These are phyloP conservation scores for Polymixis flavicincta DNA, from an alignment of 2,888 invertebrate species.

Conservation along the genomic window DNA sequence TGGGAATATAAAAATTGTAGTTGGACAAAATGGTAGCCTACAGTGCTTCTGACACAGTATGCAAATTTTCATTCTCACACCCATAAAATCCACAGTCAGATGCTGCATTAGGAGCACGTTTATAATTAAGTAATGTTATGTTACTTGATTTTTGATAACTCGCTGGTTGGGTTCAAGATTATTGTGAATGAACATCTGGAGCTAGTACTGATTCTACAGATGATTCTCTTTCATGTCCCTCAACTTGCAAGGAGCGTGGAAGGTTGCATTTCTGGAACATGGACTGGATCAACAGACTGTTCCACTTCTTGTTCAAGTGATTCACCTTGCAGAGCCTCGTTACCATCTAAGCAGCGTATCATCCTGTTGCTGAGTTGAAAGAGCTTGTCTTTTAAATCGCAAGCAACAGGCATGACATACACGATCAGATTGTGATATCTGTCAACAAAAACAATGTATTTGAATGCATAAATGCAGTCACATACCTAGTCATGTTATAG, in stretches of 20 bases:
- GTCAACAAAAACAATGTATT: constrained; percentile 29
- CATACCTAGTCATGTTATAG: background rate
- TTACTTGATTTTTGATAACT: constrained; percentile 2
- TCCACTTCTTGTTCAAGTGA: constrained; percentile 15
- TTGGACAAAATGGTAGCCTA: constrained; percentile 7
- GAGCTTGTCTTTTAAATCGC: constrained; percentile 28
- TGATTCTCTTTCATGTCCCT: constrained; percentile 6
- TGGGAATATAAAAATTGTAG: constrained; percentile 30
- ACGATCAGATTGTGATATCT: constrained; percentile 29
- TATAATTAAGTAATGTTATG: constrained; percentile 10
- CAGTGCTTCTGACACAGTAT: constrained; percentile 7
- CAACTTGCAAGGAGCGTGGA: background rate
- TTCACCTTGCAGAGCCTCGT: background rate
- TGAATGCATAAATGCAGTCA: constrained; percentile 20
- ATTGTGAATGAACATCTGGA: constrained; percentile 10
- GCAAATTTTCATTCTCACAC: constrained; percentile 7
- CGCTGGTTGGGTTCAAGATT: constrained; percentile 8
- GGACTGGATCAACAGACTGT: constrained; percentile 11
- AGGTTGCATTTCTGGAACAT: background rate
- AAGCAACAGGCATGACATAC: constrained; percentile 32
- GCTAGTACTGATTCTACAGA: constrained; percentile 1
- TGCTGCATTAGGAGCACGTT: constrained; percentile 16
- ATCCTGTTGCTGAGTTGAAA: constrained; percentile 19
- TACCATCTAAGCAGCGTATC: constrained; percentile 10
- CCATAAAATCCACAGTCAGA: constrained; percentile 11